A percentile compares a stretch with the other conserved stretches of the same genome.
These are phyloP conservation scores for Dinoponera quadriceps DNA, from an alignment of 1,140 invertebrate species.

Conservation along the genomic window DNA sequence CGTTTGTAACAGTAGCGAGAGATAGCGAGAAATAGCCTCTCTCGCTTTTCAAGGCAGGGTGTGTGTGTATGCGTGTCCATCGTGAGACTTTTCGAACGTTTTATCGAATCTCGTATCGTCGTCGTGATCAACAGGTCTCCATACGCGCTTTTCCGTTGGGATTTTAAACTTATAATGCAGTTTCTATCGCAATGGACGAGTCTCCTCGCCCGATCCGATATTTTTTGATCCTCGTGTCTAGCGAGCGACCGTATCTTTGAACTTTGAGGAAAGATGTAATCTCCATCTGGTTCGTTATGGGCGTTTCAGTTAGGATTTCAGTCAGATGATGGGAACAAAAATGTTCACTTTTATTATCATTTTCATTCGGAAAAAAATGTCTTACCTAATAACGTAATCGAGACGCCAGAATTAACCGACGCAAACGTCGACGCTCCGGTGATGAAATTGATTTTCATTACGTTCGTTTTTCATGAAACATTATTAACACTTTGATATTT, in stretches of 20 bases:
- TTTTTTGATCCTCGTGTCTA: background rate
- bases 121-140: conserved; percentile 26
- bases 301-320: no score
- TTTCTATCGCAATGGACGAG: conserved; percentile 11
- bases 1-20: background rate
- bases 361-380: no score
- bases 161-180: conserved; percentile 31
- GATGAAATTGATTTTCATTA: no score
- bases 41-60: background rate
- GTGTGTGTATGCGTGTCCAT: background rate
- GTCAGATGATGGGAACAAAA: no score
- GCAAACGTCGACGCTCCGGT: no score
- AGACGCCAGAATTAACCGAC: no score
- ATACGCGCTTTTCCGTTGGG: conserved; percentile 4
- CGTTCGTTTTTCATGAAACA: no score
- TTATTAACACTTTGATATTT: no score
- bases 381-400: no score
- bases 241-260: no score
- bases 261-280: background rate
- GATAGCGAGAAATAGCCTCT: background rate
- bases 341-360: no score
- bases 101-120: background rate
- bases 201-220: background rate
- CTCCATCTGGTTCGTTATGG: no score
- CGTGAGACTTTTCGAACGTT: background rate